phyloP scores from a whole-genome alignment of 2,113 vertebrate species.

The Gymnorhina tibicen region DNA sequence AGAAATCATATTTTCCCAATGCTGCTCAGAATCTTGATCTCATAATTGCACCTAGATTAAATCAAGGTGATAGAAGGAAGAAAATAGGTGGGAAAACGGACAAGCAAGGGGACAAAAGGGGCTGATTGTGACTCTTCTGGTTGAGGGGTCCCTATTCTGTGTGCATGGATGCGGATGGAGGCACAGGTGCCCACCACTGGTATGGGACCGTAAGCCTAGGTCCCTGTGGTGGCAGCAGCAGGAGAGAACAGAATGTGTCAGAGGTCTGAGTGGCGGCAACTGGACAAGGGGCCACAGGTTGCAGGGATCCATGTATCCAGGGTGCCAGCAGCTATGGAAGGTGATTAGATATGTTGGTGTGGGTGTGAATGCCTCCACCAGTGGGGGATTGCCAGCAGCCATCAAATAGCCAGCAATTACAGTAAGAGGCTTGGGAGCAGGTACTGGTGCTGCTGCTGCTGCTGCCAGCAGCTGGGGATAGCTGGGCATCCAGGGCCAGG shows the following conservation, averaged over 20 bases:
- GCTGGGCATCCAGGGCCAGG: neutral
- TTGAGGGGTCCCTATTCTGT: neutral
- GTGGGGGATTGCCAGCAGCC: neutral
- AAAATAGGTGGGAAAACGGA: neutral
- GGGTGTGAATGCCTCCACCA: too few species aligned
- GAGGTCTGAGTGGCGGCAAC: neutral
- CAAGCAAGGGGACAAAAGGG: neutral
- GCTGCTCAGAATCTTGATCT: neutral
- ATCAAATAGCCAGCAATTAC: neutral
- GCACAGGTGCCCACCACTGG: neutral
- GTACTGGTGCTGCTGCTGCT: neutral
- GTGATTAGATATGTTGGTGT: fast-evolving
- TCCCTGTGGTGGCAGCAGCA: neutral
- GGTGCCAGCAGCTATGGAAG: neutral
- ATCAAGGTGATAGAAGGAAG: neutral
- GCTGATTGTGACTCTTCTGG: neutral
- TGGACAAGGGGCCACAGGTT: neutral
- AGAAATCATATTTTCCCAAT: neutral
- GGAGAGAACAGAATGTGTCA: neutral
- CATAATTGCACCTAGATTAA: neutral
- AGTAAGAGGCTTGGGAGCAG: neutral
- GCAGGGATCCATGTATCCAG: neutral
- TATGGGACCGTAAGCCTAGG: neutral
- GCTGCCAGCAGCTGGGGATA: neutral
- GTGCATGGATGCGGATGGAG: fast-evolving